Conservation (phyloP, 2,797 vertebrate genomes). For the Podarcis lilfordi region DNA sequence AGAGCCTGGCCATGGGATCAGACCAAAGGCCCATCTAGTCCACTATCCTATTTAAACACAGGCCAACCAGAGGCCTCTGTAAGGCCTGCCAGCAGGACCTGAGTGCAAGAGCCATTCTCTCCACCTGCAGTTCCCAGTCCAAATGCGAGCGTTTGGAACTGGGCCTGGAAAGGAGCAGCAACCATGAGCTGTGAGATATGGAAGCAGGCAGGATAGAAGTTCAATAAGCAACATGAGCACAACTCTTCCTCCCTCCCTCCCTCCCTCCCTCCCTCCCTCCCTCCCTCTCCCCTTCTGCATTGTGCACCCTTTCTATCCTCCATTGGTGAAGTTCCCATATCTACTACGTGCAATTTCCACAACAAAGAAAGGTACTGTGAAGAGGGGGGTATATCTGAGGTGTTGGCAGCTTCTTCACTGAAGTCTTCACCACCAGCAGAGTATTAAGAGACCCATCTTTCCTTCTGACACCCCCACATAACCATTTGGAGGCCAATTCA, state of each 20-base stretch:
- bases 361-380: neutral
- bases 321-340: neutral
- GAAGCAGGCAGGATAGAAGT: neutral
- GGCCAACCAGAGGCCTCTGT: no score
- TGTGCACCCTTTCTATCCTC: neutral
- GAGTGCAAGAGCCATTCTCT: no score
- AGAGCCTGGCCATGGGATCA: no score
- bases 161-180: no score
- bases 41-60: no score
- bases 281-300: neutral
- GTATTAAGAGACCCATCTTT: neutral
- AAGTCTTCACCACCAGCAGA: neutral
- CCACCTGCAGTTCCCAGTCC: no score
- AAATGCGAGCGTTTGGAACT: no score
- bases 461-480: neutral
- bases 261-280: no score
- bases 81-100: no score
- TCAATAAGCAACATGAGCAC: neutral
- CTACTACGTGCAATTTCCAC: neutral
- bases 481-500: neutral
- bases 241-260: no score
- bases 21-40: no score
- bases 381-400: neutral
- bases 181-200: no score
- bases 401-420: neutral